Base-by-base conservation (phyloP, 1,140 invertebrate species). In the Drosophila albomicans region DNA sequence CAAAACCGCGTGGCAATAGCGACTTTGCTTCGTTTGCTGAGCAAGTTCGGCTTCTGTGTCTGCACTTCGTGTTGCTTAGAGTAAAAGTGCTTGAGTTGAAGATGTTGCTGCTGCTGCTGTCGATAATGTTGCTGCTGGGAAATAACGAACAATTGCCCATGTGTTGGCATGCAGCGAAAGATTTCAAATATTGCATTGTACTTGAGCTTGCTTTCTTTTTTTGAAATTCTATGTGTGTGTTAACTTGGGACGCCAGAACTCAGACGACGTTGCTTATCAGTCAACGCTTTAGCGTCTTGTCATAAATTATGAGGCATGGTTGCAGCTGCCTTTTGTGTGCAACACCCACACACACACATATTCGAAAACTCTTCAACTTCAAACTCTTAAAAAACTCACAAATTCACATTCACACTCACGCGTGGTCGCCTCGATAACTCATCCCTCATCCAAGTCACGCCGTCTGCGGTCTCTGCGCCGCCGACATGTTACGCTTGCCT, bases 231-330 rank as follows among this genome's bases (percentile, higher is more conserved):
- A 13, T 41, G 38, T n/a, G 38, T 13, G 35, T 38, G 35, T 43
- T 48, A 48, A 41, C 61, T 75, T 67, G 73, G 62, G 20, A 25
- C 3, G 20, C 20, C 20, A 25, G 20, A 25, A 25, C 66, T 49
- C 72, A 76, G 62, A 78, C 62, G 66, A 43, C 75, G 57, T 16
- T 62, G 76, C 84, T 88, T 88, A 88, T 88, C 85, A 88, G 84
- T 84, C 80, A 89, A 64, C 57, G 64, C 71, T 86, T 76, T 67
- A 28, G 65, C 59, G 30, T 73, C 67, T 56, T 74, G 85, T 88
- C 84, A 78, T 88, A 88, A 88, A 88, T 88, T 89, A 84, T 84
- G 81, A 62, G 65, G 72, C 71, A 58, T 80, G 72, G 73, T 72
- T 78, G 77, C 38, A 51, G 30, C 45, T 56, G 20, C 35, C 20